phyloP scores from a whole-genome alignment of 1,140 invertebrate genomes.

The Diabrotica undecimpunctata region DNA sequence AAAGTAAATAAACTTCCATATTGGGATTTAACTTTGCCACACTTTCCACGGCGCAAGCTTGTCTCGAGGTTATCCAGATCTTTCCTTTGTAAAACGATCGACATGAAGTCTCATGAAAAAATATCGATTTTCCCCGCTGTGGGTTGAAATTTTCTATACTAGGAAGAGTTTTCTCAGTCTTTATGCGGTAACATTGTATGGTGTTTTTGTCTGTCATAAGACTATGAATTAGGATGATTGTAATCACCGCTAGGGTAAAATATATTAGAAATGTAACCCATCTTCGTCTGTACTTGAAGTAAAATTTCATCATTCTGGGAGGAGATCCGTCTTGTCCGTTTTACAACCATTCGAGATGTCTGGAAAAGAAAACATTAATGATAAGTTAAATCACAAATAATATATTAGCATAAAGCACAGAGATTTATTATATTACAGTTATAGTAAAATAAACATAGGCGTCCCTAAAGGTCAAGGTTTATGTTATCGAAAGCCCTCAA shows the following conservation, averaged over 20 bases:
- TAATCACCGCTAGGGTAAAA: neutral
- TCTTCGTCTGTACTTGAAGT: neutral
- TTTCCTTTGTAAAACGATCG: conserved; percentile 45
- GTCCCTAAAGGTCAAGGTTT: too few species aligned
- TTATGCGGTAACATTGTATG: conserved; percentile 24
- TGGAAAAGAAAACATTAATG: too few species aligned
- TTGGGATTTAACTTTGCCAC: conserved; percentile 60
- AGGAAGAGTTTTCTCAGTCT: conserved; percentile 25
- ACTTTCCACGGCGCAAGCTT: conserved; percentile 67
- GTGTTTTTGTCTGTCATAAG: conserved; percentile 17
- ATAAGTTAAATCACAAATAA: too few species aligned
- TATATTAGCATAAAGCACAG: too few species aligned
- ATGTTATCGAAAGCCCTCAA: too few species aligned
- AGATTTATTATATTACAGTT: too few species aligned
- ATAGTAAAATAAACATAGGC: too few species aligned
- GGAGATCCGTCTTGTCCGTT: too few species aligned
- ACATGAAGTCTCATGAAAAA: conserved; percentile 48
- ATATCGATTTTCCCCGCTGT: conserved; percentile 41
- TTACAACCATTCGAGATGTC: too few species aligned
- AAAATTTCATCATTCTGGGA: neutral
- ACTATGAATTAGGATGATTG: neutral
- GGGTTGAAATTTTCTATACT: conserved; percentile 32
- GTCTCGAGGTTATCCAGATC: conserved; percentile 50
- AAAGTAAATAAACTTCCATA: conserved; percentile 55
- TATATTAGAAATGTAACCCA: neutral